Evolutionary conservation across 2,888 invertebrate genomes (phyloP).

Genomic region (Drosophila robusta): DNA sequence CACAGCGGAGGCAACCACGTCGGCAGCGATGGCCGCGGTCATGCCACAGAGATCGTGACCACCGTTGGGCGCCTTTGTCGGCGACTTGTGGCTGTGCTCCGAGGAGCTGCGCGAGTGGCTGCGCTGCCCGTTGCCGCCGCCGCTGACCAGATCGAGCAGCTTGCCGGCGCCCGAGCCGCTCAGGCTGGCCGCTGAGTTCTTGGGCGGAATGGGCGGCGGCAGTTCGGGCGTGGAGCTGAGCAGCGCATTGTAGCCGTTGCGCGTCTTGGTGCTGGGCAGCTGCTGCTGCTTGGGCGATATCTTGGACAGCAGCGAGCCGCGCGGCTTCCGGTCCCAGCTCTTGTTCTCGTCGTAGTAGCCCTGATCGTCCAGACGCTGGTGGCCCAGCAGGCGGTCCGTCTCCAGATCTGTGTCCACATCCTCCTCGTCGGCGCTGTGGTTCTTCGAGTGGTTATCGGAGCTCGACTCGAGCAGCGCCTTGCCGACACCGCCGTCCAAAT

Average conservation of each 20-base stretch:
- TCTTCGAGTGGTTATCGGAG: slow-evolving; percentile 87
- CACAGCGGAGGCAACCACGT: slow-evolving; percentile 75
- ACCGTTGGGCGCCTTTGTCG: slow-evolving; percentile 83
- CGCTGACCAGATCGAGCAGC: slow-evolving; percentile 76
- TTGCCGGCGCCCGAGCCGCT: slow-evolving; percentile 55
- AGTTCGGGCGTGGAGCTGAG: slow-evolving; percentile 84
- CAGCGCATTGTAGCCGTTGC: slow-evolving; percentile 85
- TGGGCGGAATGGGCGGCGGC: slow-evolving; percentile 83
- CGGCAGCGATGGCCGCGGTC: slow-evolving; percentile 47
- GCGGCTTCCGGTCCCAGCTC: slow-evolving; percentile 84
- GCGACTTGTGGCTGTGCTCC: slow-evolving; percentile 86
- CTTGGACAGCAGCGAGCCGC: slow-evolving; percentile 83
- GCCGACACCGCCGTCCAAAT: slow-evolving; percentile 77
- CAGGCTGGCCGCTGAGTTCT: slow-evolving; percentile 57
- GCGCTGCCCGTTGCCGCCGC: slow-evolving; percentile 40
- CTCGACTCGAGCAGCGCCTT: slow-evolving; percentile 79
- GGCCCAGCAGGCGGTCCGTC: slow-evolving; percentile 97
- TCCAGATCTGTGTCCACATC: slow-evolving; percentile 99
- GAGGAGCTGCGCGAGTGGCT: slow-evolving; percentile 80
- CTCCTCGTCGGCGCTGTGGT: slow-evolving; percentile 89
- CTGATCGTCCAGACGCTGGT: slow-evolving; percentile 96
- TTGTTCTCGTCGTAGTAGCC: slow-evolving; percentile 95
- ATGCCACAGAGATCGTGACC: slow-evolving; percentile 43
- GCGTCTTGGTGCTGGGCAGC: slow-evolving; percentile 81
- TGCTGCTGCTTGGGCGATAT: slow-evolving; percentile 84